Evolutionary conservation across 2,797 vertebrate species (phyloP), one percentile per base, ranked within the genome.

Genomic region (Thamnophis elegans): DNA sequence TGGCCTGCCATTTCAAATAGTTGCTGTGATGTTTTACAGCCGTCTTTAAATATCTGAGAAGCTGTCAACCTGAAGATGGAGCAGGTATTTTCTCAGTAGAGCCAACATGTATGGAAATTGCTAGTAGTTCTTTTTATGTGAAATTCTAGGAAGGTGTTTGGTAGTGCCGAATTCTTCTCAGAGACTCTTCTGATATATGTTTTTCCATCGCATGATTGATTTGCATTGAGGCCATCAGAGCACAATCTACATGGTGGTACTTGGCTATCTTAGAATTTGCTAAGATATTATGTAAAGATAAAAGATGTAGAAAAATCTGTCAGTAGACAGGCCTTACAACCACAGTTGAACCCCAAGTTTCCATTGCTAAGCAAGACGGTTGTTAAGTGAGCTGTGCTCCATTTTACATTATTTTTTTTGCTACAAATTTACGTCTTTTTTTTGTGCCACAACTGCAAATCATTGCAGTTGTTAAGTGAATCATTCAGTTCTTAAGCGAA

Each of bases 31-130:
- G 85, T 82, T 82, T 85, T 82, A 25, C 60, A 86, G 78, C 78
- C 59, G 42, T 85, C 89, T 85, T 90, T 26, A 90, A 90, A 78
- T 82, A 90, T 90, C 68, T 85, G n/a, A 90, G 82, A 18, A 42
- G 54, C 89, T 90, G 89, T 82, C 89, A 90, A 16, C 8, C 54
- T 42, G 89, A 82, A 82, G 54, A 58, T 32, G 53, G 25, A 42
- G 32, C 14, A 85, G 68, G 78, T 42, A 36, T 26, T 22, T 59
- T 85, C 36, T 47, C 89, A 10, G 32, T 82, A 18, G 54, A 26
- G n/a, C 32, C 89, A 58, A 36, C 11, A 4, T 26, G 25, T 47
- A 56, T 47, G 54, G 89, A 85, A 90, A 90, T 90, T 18, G 36
- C 89, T 82, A 47, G 54, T 26, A 36, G 68, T 28, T 90, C 20